These are phyloP conservation scores for Orbicella faveolata DNA, from an alignment of 64 coral and sea anemone species.

Conservation along the genomic window DNA sequence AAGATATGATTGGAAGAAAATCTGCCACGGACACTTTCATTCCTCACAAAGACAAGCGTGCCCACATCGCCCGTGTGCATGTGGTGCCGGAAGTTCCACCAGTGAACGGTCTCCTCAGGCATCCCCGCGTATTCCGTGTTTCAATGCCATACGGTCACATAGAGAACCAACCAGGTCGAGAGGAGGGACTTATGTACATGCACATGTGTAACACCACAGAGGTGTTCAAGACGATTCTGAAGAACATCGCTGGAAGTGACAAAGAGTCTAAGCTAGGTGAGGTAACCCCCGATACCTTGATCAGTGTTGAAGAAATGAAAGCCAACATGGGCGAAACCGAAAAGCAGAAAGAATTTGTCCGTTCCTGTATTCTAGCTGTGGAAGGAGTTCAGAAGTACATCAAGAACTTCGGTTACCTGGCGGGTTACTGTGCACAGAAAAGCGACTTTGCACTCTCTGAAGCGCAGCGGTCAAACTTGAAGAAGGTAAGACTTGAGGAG, in stretches of 20 bases:
- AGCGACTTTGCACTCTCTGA: conserved; percentile 34
- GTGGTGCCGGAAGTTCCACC: conserved; percentile 56
- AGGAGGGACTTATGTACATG: conserved; percentile 74
- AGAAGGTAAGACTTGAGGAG: conserved; percentile 14
- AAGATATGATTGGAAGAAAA: conserved; percentile 59
- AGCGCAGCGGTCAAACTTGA: conserved; percentile 40
- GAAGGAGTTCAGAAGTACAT: conserved; percentile 65
- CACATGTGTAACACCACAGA: conserved; percentile 63
- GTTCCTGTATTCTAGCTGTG: conserved; percentile 58
- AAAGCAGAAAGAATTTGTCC: conserved; percentile 43
- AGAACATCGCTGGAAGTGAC: conserved; percentile 64
- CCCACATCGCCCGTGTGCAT: conserved; percentile 55
- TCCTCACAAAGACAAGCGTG: conserved; percentile 50
- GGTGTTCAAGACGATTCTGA: conserved; percentile 63
- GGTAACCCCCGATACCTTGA: conserved; percentile 59
- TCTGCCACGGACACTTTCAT: conserved; percentile 58
- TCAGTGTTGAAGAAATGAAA: conserved; percentile 56
- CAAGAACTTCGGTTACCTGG: conserved; percentile 47
- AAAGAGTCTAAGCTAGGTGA: conserved; percentile 56
- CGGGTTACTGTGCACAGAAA: conserved; percentile 29
- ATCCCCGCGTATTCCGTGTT: conserved; percentile 65
- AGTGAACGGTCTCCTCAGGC: conserved; percentile 23
- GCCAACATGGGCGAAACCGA: not conserved
- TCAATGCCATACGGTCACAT: conserved; percentile 68
- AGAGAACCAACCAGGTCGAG: conserved; percentile 17